Evolutionary conservation across 2,797 vertebrate species (phyloP), one percentile per base, ranked within the genome.

Genomic region (Ctenopoma multispine): DNA sequence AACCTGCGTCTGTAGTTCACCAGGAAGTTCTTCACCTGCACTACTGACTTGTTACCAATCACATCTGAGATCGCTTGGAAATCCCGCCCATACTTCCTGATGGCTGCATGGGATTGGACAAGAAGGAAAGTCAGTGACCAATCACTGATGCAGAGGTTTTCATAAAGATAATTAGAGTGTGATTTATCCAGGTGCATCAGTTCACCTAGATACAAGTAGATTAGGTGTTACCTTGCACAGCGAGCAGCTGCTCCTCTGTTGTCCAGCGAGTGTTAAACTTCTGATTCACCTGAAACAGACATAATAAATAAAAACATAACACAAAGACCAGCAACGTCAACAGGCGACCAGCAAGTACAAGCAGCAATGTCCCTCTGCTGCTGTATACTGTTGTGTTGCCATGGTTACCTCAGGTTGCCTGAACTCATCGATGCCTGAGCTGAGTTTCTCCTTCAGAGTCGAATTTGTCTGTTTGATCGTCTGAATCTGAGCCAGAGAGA

Each of bases 21-120:
- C 89, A 98, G 95, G 91, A 98, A 98, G 93, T 97, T 97, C 89
- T 97, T 97, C 89, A 98, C 96, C 89, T 98, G 96, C 44, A 97
- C 95, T 83, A 97, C 96, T 7, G 96, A 97, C 88, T 98, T 98
- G 93, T 97, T 98, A 78, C 96, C 96, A 60, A 98, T 97, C 81
- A 98, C 96, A 53, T 98, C 96, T 11, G 96, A 97, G 89, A 98
- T 98, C 3, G 96, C 96, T 83, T 97, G 96, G 78, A 97, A 97
- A 87, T 98, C 96, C 75, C 96, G 95, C 9, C 97, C 97, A 0
- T 98, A 98, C 82, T 97, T 97, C 87, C 96, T 94, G 87, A 97
- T 97, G 82, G 96, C 97, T 98, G 82, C 34, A 34, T 65, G 72
- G 44, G 23, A 72, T 81, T 86, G 40, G 55, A 69, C 0, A 0